phyloP scores from a whole-genome alignment of 2,888 invertebrate genomes.

The Nomada fabriciana region DNA sequence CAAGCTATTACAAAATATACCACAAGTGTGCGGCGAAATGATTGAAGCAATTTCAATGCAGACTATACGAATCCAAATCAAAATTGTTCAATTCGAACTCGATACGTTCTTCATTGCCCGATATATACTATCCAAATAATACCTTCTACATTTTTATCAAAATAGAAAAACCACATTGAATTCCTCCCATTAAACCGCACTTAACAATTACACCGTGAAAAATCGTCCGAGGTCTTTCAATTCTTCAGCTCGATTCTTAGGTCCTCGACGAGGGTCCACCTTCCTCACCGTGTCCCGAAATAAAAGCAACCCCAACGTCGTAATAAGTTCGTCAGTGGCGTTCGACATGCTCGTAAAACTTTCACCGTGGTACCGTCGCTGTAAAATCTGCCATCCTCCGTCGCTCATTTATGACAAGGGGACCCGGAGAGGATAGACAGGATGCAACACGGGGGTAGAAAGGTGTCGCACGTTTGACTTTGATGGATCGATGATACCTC shows the following conservation, averaged over 20 bases:
- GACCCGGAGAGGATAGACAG: constrained; percentile 53
- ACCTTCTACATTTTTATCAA: too few species aligned
- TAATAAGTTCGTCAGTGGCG: constrained; percentile 81
- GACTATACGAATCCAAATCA: too few species aligned
- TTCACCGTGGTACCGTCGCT: constrained; percentile 63
- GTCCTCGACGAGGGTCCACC: too few species aligned
- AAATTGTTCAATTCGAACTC: too few species aligned
- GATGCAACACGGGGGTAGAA: constrained; percentile 53
- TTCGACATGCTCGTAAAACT: constrained; percentile 83
- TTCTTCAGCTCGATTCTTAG: too few species aligned
- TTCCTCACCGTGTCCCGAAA: not conserved
- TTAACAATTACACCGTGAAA: too few species aligned
- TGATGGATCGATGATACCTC: constrained; percentile 81
- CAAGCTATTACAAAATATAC: too few species aligned
- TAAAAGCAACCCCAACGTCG: constrained; percentile 9
- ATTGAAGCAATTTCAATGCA: too few species aligned
- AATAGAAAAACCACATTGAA: too few species aligned
- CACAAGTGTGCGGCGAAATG: too few species aligned
- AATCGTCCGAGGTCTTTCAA: not conserved
- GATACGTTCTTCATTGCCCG: not conserved
- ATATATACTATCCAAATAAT: not conserved
- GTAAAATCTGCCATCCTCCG: not conserved
- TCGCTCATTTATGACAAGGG: constrained; percentile 9
- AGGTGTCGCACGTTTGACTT: constrained; percentile 78
- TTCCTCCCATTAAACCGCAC: too few species aligned